phyloP scores from a whole-genome alignment of 2,797 vertebrate genomes.

The Corythornis leucogaster region DNA sequence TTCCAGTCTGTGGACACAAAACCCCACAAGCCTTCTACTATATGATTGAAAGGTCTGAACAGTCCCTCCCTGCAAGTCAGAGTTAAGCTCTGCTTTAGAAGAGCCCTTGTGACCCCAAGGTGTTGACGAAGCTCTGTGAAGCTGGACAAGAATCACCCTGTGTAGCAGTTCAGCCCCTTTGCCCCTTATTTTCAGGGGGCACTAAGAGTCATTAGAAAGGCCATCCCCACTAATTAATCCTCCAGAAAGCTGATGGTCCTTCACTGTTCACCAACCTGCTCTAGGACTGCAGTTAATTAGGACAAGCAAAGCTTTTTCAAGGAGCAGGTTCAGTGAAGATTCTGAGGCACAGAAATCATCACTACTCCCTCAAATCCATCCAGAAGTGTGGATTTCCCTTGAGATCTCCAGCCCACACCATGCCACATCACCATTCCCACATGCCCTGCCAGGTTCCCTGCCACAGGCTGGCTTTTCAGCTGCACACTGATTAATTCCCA shows the following conservation, averaged over 20 bases:
- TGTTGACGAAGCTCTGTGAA: neutral
- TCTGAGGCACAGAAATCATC: too few species aligned
- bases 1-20: neutral
- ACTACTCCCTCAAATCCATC: neutral
- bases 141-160: neutral
- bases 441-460: too few species aligned
- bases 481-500: neutral
- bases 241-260: neutral
- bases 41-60: neutral
- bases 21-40: fast-evolving
- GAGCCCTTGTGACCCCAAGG: neutral
- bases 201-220: neutral
- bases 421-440: fast-evolving
- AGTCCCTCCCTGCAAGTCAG: fast-evolving
- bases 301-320: neutral
- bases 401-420: neutral
- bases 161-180: neutral
- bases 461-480: neutral
- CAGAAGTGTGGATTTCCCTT: neutral
- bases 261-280: neutral
- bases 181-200: neutral
- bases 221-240: neutral
- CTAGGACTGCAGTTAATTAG: neutral
- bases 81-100: neutral
- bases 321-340: neutral